Evolutionary conservation across 2,888 invertebrate genomes (phyloP).

Genomic region (Tubiluchus corallicola): DNA sequence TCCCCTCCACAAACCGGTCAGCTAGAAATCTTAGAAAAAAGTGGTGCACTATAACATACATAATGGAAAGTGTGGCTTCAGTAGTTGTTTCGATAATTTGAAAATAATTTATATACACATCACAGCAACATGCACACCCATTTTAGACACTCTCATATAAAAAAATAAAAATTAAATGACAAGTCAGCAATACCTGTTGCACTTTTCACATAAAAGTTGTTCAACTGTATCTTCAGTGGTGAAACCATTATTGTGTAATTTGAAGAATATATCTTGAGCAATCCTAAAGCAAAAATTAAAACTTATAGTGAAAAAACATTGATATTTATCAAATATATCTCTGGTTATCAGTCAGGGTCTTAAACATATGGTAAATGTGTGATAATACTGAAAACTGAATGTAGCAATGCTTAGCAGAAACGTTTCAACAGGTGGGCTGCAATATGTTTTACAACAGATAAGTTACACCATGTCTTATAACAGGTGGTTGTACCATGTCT

Average conservation of each 20-base stretch:
- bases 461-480: no score
- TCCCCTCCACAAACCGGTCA: constrained; percentile 81
- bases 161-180: background rate
- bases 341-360: no score
- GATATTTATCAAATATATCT: constrained; percentile 5
- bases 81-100: background rate
- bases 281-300: constrained; percentile 40
- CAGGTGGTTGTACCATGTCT: no score
- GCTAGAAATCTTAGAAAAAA: constrained; percentile 28
- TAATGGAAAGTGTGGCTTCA: background rate
- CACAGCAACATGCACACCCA: no score
- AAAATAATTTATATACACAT: no score
- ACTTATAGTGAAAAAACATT: background rate
- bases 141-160: no score
- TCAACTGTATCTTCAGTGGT: constrained; percentile 65
- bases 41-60: constrained; percentile 12
- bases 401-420: no score
- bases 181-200: constrained; percentile 40
- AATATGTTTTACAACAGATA: no score
- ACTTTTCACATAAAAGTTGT: constrained; percentile 72
- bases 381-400: no score
- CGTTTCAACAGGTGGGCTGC: no score
- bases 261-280: constrained; percentile 69
- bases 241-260: constrained; percentile 60
- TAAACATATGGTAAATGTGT: no score